Evolutionary conservation across 2,888 invertebrate genomes (phyloP).

Genomic region (Xestobium rufovillosum): DNA sequence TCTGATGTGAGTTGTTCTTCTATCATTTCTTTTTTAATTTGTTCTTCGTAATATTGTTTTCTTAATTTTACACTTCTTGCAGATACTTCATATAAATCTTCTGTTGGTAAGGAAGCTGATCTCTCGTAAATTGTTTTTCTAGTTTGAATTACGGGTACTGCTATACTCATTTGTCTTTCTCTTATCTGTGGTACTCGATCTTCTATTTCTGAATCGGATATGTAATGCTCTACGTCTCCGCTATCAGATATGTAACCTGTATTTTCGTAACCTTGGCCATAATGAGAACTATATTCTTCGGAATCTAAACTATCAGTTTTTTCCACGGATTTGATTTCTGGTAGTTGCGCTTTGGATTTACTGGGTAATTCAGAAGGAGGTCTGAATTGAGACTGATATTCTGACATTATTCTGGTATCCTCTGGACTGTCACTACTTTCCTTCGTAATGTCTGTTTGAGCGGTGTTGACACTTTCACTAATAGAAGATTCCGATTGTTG

Average conservation of each 20-base stretch:
- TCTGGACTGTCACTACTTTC: slow-evolving; percentile 19
- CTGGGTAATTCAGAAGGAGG: slow-evolving; percentile 26
- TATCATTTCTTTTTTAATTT: slow-evolving; percentile 53
- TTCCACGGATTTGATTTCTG: slow-evolving; percentile 20
- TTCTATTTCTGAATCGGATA: slow-evolving; percentile 42
- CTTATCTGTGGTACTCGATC: slow-evolving; percentile 42
- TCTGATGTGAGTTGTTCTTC: slow-evolving; percentile 46
- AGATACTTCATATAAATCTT: slow-evolving; percentile 47
- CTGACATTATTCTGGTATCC: slow-evolving; percentile 30
- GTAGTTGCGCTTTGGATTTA: slow-evolving; percentile 16
- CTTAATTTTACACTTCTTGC: slow-evolving; percentile 48
- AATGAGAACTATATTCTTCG: slow-evolving; percentile 32
- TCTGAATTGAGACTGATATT: slow-evolving; percentile 39
- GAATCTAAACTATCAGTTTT: slow-evolving; percentile 41
- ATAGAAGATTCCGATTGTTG: slow-evolving; percentile 22
- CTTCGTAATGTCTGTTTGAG: slow-evolving; percentile 22
- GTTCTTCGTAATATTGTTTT: slow-evolving; percentile 53
- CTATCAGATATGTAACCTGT: slow-evolving; percentile 42
- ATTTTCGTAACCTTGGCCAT: slow-evolving; percentile 35
- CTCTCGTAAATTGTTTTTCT: slow-evolving; percentile 43
- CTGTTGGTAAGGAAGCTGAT: slow-evolving; percentile 46
- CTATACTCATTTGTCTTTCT: slow-evolving; percentile 42
- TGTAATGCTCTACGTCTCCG: slow-evolving; percentile 41
- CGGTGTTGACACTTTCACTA: slow-evolving; percentile 22
- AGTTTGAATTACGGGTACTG: slow-evolving; percentile 33